Evolutionary conservation across 2,113 vertebrate genomes (phyloP).

Genomic region (Piprites chloris): DNA sequence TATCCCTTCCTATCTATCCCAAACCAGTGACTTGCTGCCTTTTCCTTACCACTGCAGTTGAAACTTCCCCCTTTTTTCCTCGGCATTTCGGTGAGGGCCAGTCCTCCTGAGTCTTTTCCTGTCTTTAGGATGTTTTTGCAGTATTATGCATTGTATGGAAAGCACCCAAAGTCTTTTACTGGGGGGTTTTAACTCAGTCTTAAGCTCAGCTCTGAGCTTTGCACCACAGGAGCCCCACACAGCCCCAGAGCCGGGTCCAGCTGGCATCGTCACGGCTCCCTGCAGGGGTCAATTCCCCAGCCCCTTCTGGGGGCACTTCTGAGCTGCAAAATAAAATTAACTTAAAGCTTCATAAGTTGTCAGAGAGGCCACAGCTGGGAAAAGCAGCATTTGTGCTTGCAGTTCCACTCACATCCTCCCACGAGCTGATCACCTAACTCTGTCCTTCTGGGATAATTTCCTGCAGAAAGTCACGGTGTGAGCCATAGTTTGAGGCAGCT

Average conservation of each 20-base stretch:
- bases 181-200: not conserved
- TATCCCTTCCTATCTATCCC: not conserved
- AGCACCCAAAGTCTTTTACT: not conserved
- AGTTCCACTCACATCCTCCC: not conserved
- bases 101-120: not conserved
- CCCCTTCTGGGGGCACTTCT: not conserved
- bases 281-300: not conserved
- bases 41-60: not conserved
- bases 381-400: accelerated
- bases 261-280: not conserved
- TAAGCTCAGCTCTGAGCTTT: not conserved
- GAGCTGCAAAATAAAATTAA: not conserved
- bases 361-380: not conserved
- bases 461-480: not conserved
- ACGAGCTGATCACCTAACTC: not conserved
- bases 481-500: not conserved
- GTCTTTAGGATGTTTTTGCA: not conserved
- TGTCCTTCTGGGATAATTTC: constrained; percentile 17
- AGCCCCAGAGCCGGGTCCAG: not conserved
- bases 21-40: not conserved
- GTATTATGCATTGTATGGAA: not conserved
- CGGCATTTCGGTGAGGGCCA: not conserved
- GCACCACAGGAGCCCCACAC: not conserved
- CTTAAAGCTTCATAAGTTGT: not conserved
- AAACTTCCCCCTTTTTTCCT: not conserved